Percentiles rank a stretch among this genome's conserved stretches.
Evolutionary conservation across 2,888 invertebrate genomes (phyloP).

Genomic region (Stenurella melanura): DNA sequence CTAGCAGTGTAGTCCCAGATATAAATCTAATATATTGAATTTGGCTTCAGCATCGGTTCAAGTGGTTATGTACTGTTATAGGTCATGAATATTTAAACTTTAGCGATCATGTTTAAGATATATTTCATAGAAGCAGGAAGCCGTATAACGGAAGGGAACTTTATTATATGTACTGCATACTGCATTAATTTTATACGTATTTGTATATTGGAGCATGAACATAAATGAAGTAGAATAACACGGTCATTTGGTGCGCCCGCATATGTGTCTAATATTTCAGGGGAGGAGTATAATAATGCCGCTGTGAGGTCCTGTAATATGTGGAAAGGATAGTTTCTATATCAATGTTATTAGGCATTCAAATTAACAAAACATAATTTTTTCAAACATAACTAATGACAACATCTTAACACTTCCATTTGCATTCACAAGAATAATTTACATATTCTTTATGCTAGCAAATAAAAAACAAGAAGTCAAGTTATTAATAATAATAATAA

Average conservation of each 20-base stretch:
- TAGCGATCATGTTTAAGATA: conserved; percentile 12
- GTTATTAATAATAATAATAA: too few relatives aligned
- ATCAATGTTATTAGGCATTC: too few relatives aligned
- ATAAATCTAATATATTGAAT: conserved; percentile 7
- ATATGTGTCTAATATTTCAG: neutral
- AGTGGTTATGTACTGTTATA: conserved; percentile 1
- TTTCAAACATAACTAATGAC: too few relatives aligned
- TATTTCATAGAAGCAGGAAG: conserved; percentile 19
- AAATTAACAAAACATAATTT: too few relatives aligned
- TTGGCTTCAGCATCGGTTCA: neutral
- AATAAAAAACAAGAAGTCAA: too few relatives aligned
- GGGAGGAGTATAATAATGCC: neutral
- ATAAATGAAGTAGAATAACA: conserved; percentile 21
- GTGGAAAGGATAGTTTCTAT: too few relatives aligned
- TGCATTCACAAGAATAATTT: too few relatives aligned
- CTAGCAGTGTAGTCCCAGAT: neutral
- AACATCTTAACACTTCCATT: too few relatives aligned
- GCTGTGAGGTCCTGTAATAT: too few relatives aligned
- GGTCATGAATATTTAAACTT: conserved; percentile 28
- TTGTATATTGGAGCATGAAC: conserved; percentile 16
- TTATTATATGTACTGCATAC: conserved; percentile 16
- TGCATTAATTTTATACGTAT: conserved; percentile 14
- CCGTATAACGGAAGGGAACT: conserved; percentile 8
- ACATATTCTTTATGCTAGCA: too few relatives aligned
- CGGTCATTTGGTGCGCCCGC: conserved; percentile 4